Conservation (phyloP, 2,888 invertebrate genomes). For the Xiphydria camelus region DNA sequence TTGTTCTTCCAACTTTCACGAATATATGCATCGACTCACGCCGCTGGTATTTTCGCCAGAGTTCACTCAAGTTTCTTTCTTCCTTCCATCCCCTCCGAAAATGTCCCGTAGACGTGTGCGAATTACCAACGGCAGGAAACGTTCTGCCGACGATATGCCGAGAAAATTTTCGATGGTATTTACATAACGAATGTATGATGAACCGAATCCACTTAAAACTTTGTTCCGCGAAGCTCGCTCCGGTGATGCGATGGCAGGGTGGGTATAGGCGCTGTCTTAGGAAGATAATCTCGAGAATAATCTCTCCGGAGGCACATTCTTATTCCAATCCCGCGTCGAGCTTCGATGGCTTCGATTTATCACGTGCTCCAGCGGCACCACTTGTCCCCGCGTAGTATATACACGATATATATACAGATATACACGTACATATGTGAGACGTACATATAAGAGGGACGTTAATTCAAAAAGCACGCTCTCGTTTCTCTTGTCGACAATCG, state of each 20-base stretch:
- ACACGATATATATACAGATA: background rate
- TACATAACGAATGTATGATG: background rate
- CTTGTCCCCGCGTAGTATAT: background rate
- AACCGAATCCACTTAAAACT: constrained; percentile 25
- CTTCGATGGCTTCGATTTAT: constrained; percentile 49
- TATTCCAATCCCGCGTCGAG: constrained; percentile 46
- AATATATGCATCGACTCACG: too few relatives aligned
- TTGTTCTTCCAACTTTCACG: too few relatives aligned
- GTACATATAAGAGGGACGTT: background rate
- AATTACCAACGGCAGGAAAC: too few relatives aligned
- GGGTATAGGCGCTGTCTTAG: constrained; percentile 20
- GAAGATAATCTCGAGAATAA: constrained; percentile 51
- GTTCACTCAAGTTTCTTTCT: too few relatives aligned
- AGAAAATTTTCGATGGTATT: too few relatives aligned
- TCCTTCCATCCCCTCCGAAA: too few relatives aligned
- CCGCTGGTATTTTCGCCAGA: too few relatives aligned
- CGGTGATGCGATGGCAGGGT: background rate
- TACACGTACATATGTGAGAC: background rate
- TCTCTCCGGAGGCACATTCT: constrained; percentile 45
- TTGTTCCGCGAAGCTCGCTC: constrained; percentile 30
- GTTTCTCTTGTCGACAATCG: too few relatives aligned
- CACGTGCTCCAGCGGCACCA: constrained; percentile 23
- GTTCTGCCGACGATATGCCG: too few relatives aligned
- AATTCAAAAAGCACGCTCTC: background rate
- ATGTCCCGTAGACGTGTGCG: too few relatives aligned